A percentile compares a stretch with the other conserved stretches of the same genome.
These are phyloP conservation scores for Bostrychus sinensis DNA, from an alignment of 2,113 vertebrate genomes.

Conservation along the genomic window DNA sequence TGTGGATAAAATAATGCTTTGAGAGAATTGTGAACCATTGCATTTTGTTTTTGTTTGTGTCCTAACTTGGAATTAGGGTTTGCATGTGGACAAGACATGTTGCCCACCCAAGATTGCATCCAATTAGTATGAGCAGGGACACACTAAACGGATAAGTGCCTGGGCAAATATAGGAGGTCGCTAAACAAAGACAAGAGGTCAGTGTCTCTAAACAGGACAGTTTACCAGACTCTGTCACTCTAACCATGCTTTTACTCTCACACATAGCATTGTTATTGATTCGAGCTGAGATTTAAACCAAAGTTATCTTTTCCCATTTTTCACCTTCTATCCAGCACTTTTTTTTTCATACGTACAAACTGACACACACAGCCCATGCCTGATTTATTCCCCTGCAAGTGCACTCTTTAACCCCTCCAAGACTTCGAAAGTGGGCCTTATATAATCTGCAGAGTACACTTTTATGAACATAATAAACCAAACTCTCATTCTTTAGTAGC, in stretches of 20 bases:
- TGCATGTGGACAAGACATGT: not conserved
- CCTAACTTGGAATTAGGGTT: too few species aligned
- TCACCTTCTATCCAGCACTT: not conserved
- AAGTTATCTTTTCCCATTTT: slow-evolving; percentile 5
- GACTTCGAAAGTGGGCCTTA: slow-evolving; percentile 25
- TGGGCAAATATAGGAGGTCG: slow-evolving; percentile 58
- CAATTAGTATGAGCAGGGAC: slow-evolving; percentile 35
- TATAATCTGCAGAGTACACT: slow-evolving; percentile 42
- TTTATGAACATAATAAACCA: slow-evolving; percentile 31
- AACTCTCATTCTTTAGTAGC: slow-evolving; percentile 8
- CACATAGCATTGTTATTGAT: not conserved
- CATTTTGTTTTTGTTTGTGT: too few species aligned
- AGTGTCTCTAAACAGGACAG: slow-evolving; percentile 22
- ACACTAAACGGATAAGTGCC: slow-evolving; percentile 57
- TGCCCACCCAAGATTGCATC: slow-evolving; percentile 61
- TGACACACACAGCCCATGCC: slow-evolving; percentile 4
- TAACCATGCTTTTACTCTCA: slow-evolving; percentile 6
- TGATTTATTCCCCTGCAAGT: slow-evolving; percentile 39
- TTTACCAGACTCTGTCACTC: slow-evolving; percentile 27
- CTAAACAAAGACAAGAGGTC: slow-evolving; percentile 36
- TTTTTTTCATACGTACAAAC: not conserved
- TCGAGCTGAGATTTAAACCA: slow-evolving; percentile 13
- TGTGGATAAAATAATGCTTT: too few species aligned
- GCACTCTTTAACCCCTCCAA: slow-evolving; percentile 39
- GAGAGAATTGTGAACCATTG: too few species aligned